Evolutionary conservation across 2,888 invertebrate species (phyloP).

Genomic region (Acleris emargana): DNA sequence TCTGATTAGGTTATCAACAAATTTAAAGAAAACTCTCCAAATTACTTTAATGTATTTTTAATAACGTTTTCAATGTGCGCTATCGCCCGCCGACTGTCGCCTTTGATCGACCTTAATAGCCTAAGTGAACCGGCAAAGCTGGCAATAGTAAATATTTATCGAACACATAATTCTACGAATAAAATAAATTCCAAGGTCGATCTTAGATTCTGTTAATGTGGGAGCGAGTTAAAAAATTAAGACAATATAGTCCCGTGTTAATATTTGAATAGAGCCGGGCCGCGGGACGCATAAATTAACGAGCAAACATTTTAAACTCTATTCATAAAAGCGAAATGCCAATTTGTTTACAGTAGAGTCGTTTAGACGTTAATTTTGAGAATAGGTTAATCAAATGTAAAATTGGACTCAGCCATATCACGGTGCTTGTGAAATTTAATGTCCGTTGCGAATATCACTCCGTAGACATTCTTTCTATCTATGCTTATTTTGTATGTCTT

Average conservation of each 20-base stretch:
- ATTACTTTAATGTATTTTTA: conserved; percentile 62
- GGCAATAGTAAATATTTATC: conserved; percentile 6
- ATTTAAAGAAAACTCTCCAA: conserved; percentile 54
- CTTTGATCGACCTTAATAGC: conserved; percentile 30
- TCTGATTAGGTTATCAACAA: conserved; percentile 43
- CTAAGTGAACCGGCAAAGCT: conserved; percentile 8
- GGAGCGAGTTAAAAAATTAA: conserved; percentile 26
- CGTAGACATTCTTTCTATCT: too few species aligned
- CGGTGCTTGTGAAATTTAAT: too few species aligned
- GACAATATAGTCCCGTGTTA: conserved; percentile 33
- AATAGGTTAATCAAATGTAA: too few species aligned
- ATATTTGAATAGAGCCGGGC: conserved; percentile 33
- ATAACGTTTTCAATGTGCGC: conserved; percentile 53
- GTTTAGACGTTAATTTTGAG: conserved; percentile 9
- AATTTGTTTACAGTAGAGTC: conserved; percentile 12
- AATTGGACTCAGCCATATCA: too few species aligned
- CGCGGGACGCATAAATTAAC: conserved; percentile 34
- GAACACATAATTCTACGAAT: conserved; percentile 7
- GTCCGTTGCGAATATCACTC: too few species aligned
- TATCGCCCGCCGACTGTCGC: conserved; percentile 9
- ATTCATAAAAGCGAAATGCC: conserved; percentile 22
- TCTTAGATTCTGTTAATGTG: conserved; percentile 15
- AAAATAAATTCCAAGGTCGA: background rate
- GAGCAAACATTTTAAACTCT: conserved; percentile 16
- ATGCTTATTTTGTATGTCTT: too few species aligned